Base-by-base conservation (phyloP, 2,888 invertebrate genomes). In the Hypselothyrea guttata region DNA sequence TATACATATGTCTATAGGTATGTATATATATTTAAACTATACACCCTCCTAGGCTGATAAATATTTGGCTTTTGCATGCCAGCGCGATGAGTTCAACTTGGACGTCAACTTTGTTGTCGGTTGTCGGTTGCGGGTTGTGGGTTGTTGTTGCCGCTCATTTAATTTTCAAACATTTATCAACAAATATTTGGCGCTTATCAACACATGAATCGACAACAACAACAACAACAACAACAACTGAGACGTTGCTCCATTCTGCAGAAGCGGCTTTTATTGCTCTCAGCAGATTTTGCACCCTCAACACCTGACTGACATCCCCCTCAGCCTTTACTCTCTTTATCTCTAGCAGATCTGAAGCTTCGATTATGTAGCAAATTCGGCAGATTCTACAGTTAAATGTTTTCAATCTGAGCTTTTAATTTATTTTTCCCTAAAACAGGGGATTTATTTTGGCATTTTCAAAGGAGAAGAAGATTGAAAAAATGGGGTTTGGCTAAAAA, bases 141-240 rank as follows among this genome's bases (percentile, higher is more conserved):
- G 35, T 63, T 71, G 65, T 56, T 76, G 75, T 58, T 78, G 79
- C 67, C 63, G 73, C 72, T 83, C 79, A 79, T 84, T 81, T 76
- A 76, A 86, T 84, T 86, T 76, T 51, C 77, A 86, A 81, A 81
- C 82, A 82, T 86, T 86, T 86, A 84, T 81, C 66, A 69, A 84
- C 81, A 86, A 81, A 81, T 86, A 81, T 81, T 86, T 86, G 74
- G 56, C 57, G 74, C 82, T 86, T 79, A 79, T 85, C 85, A 79
- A 63, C 77, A 79, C 31, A 45, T 38, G 3, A 8, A 4, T 8
- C 7, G 18, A 27, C 3, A 18, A 4, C 37, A 18, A 37, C 42
- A 37, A 27, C 47, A 28, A 16, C 47, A 47, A 40, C 27, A 33
- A n/a, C n/a, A 47, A 30, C 37, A 42, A 15, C 27, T 12, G 11